Conservation (phyloP, 1,140 invertebrate genomes). For the Brachionus asplanchnoidis region DNA sequence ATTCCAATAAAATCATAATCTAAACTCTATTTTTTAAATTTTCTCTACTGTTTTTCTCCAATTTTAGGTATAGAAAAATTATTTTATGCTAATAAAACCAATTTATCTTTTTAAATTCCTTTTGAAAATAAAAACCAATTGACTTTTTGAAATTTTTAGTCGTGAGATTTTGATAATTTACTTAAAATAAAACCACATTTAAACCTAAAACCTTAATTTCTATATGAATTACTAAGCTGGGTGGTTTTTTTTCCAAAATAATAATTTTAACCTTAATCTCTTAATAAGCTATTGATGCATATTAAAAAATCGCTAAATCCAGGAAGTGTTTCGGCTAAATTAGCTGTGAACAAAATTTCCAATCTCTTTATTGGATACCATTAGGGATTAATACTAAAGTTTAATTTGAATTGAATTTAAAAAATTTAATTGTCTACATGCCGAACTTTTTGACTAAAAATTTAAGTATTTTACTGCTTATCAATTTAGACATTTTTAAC, state of each 20-base stretch:
- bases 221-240: background rate
- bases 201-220: background rate
- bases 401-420: background rate
- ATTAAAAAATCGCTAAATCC: background rate
- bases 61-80: background rate
- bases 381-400: background rate
- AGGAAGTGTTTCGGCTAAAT: background rate
- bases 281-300: background rate
- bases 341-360: background rate
- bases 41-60: background rate
- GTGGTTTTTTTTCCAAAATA: background rate
- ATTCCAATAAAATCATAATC: background rate
- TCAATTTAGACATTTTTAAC: background rate
- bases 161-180: background rate
- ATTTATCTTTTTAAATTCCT: background rate
- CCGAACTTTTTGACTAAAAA: no score
- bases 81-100: background rate
- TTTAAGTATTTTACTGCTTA: background rate
- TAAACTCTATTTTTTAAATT: background rate
- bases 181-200: background rate
- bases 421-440: no score
- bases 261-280: background rate
- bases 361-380: background rate
- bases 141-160: background rate
- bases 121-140: background rate